Base-by-base conservation (phyloP, 2,888 invertebrate genomes). In the Seira sanloemensis region DNA sequence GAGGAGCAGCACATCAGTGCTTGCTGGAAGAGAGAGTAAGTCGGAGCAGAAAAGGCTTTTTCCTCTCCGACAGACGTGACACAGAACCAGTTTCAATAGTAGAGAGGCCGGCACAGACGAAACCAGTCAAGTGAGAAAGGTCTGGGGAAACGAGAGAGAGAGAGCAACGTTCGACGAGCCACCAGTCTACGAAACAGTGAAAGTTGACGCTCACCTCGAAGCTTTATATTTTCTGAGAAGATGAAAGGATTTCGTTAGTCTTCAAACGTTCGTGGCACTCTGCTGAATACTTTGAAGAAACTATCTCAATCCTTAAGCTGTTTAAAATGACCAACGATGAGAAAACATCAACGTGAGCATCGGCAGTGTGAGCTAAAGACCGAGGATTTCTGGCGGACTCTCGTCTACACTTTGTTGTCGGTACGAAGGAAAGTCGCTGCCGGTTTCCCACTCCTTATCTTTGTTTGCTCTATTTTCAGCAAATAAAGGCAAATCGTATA, bases 211-310 rank as follows among this genome's bases (percentile, higher is more conserved):
- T 75, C 54, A 58, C 54, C 62, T 66, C 25, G 50, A 68, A 75
- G 84, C 86, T 83, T 86, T 86, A 85, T 85, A 86, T 82, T 77
- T 65, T 73, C 46, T 66, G 85, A 79, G 82, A 82, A 79, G 76
- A 83, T 79, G 85, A 85, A 74, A 37, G 79, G 71, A 82, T 79
- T 86, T 85, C 76, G 78, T 84, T 86, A 86, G 86, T 86, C 86
- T 80, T 73, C 75, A 68, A 84, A 75, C 81, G 83, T 84, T 58
- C 71, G 72, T 75, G 67, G 83, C 58, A 62, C 79, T 79, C 75
- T 76, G 79, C 84, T 76, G 84, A 75, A 72, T 71, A 62, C 62
- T 62, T 84, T 76, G 21, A 62, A 62, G 62, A 62, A 62, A 62
- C 62, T 62, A 62, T 62, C 62, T 62, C 62, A 62, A 62, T 62